phyloP scores from a whole-genome alignment of 53 echinoderm and acorn worm genomes.

The Arbacia lixula region DNA sequence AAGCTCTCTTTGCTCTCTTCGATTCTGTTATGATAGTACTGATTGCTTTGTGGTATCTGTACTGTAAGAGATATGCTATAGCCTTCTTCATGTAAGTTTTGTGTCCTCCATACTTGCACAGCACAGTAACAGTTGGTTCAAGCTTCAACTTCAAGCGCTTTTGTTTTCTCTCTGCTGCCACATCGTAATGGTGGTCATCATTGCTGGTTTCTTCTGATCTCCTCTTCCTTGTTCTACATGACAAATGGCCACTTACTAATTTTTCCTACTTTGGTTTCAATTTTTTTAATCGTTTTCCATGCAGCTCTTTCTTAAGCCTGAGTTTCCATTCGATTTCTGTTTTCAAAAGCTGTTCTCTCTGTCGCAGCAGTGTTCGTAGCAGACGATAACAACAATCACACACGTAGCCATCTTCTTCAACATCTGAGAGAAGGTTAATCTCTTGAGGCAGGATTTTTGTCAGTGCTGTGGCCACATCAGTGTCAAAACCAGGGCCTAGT shows the following conservation, averaged over 20 bases:
- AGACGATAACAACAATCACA: slow-evolving; percentile 50
- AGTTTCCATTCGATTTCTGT: slow-evolving; percentile 51
- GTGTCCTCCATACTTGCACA: slow-evolving; percentile 51
- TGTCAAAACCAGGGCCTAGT: slow-evolving; percentile 13
- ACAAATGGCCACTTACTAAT: too few relatives aligned
- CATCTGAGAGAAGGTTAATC: neutral
- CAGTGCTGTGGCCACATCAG: slow-evolving; percentile 25
- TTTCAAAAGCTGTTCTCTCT: slow-evolving; percentile 41
- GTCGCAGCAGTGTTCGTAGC: slow-evolving; percentile 29
- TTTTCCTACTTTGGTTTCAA: too few relatives aligned
- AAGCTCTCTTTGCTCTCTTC: slow-evolving; percentile 36
- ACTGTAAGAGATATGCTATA: slow-evolving; percentile 39
- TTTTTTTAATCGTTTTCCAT: slow-evolving; percentile 1
- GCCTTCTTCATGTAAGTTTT: slow-evolving; percentile 48
- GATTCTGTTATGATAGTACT: slow-evolving; percentile 16
- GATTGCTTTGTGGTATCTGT: slow-evolving; percentile 45
- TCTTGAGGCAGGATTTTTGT: neutral
- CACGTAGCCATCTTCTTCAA: slow-evolving; percentile 19
- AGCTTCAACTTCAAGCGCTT: slow-evolving; percentile 6
- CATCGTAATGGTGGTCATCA: neutral
- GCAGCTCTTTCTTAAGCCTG: slow-evolving; percentile 14
- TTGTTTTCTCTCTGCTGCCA: neutral
- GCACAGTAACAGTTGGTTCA: slow-evolving; percentile 28
- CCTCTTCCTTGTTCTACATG: slow-evolving; percentile 5
- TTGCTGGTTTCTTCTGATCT: slow-evolving; percentile 14